Conservation (phyloP, 2,888 invertebrate species). For the Tethea ocularis region DNA sequence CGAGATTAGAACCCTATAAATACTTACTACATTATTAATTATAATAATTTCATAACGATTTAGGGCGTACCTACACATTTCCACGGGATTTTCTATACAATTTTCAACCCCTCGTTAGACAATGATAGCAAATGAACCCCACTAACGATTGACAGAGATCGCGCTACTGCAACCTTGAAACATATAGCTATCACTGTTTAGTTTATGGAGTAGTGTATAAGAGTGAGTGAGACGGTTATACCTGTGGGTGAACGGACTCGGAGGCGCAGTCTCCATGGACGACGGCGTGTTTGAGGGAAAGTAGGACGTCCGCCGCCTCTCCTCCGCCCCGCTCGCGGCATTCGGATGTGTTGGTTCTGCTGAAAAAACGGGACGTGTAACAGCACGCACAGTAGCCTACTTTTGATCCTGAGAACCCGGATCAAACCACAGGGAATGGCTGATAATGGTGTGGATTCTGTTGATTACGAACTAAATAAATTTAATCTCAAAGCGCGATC, state of each 20-base stretch:
- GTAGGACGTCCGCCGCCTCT: slow-evolving; percentile 94
- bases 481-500: too few relatives aligned
- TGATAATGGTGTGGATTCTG: too few relatives aligned
- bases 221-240: slow-evolving; percentile 56
- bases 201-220: background rate
- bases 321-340: slow-evolving; percentile 83
- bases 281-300: slow-evolving; percentile 94
- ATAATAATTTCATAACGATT: slow-evolving; percentile 49
- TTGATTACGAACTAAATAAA: too few relatives aligned
- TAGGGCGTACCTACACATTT: slow-evolving; percentile 28
- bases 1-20: slow-evolving; percentile 24
- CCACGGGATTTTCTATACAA: slow-evolving; percentile 27
- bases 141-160: background rate
- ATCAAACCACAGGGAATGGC: too few relatives aligned
- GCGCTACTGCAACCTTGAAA: slow-evolving; percentile 32
- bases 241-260: slow-evolving; percentile 81
- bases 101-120: slow-evolving; percentile 26
- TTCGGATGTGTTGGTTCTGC: slow-evolving; percentile 77
- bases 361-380: slow-evolving; percentile 27
- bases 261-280: slow-evolving; percentile 88
- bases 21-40: slow-evolving; percentile 54
- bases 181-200: slow-evolving; percentile 32
- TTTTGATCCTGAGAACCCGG: too few relatives aligned
- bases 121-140: slow-evolving; percentile 6
- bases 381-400: too few relatives aligned